Base-by-base conservation (phyloP, 2,888 invertebrate genomes). In the Lypha dubia region DNA sequence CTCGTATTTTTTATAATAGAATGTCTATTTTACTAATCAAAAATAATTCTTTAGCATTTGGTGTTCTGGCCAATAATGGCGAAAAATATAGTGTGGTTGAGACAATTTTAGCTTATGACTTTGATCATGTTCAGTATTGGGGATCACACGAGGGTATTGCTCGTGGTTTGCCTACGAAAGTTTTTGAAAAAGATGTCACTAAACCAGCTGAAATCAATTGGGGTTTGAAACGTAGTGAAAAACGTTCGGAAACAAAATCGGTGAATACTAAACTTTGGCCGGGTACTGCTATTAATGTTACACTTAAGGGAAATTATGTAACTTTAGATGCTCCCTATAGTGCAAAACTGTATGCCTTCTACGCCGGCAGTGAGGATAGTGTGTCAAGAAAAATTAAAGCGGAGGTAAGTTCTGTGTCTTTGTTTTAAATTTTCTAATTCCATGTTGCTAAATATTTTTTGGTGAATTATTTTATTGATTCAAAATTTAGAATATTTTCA, bases 221-320 rank as follows among this genome's bases (percentile, higher is more conserved):
- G 97, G 96, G 96, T 1, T 93, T 94, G 79, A 94, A 93, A 68
- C 93, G 92, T 56, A 91, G 93, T 67, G 93, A 94, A 63, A 93
- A 93, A 68, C 92, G 93, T 22, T 93, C 93, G 86, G 94, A 95
- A 87, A 91, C 90, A 13, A 92, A 92, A 76, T 89, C 91, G 51
- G 93, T 95, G 20, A 94, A 95, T 89, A 94, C 95, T 83, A 94
- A 93, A 88, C 92, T 97, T 76, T 94, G 95, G 90, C 95, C 96
- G 4, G 97, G 96, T 35, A 97, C 97, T 0, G 96, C 95, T 2
- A 95, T 96, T 68, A 97, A 97, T 90, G 96, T 97, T 0, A 96
- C 96, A 0, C 93, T 97, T 20, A 93, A 93, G 70, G 97, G 96
- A 2, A 95, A 95, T 89, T 94, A 95, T 88, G 95, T 96, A 0